phyloP scores from a whole-genome alignment of 2,113 vertebrate genomes.

The Chaenocephalus aceratus region DNA sequence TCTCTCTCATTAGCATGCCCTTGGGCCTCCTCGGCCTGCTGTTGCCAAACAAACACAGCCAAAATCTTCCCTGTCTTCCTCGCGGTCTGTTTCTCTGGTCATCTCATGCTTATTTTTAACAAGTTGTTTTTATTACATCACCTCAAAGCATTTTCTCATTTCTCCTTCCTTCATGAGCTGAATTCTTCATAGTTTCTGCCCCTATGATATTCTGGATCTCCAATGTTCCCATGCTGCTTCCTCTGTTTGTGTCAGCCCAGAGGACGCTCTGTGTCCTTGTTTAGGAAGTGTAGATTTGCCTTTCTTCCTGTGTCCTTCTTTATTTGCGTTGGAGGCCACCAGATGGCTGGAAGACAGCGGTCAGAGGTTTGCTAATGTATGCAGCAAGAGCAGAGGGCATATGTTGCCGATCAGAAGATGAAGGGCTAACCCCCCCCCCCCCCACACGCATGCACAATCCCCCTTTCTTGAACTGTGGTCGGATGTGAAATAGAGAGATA shows the following conservation, averaged over 20 bases:
- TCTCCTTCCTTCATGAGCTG: slow-evolving; percentile 6
- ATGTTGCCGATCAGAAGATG: slow-evolving; percentile 82
- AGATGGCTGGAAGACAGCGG: slow-evolving; percentile 75
- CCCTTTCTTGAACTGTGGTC: slow-evolving; percentile 50
- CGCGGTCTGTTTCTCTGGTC: slow-evolving; percentile 37
- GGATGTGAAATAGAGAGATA: slow-evolving; percentile 76
- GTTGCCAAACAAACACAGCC: slow-evolving; percentile 77
- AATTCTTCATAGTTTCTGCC: slow-evolving; percentile 4
- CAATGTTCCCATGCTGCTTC: slow-evolving; percentile 34
- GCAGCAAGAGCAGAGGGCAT: slow-evolving; percentile 74
- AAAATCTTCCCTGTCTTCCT: slow-evolving; percentile 62
- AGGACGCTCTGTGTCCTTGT: slow-evolving; percentile 40
- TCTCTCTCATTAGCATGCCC: slow-evolving; percentile 80
- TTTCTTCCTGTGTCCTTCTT: slow-evolving; percentile 57
- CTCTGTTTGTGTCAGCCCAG: slow-evolving; percentile 47
- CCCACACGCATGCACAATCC: neutral
- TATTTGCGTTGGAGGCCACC: slow-evolving; percentile 69
- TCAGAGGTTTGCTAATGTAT: slow-evolving; percentile 68
- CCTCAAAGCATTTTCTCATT: slow-evolving; percentile 4
- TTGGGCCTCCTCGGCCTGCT: slow-evolving; percentile 60
- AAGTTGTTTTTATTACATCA: slow-evolving; percentile 27
- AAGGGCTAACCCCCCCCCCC: slow-evolving; percentile 34
- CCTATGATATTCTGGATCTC: slow-evolving; percentile 13
- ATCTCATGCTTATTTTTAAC: slow-evolving; percentile 43
- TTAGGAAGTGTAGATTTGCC: slow-evolving; percentile 48